Conservation (phyloP, 2,797 vertebrate species). For the Urocyon cinereoargenteus region DNA sequence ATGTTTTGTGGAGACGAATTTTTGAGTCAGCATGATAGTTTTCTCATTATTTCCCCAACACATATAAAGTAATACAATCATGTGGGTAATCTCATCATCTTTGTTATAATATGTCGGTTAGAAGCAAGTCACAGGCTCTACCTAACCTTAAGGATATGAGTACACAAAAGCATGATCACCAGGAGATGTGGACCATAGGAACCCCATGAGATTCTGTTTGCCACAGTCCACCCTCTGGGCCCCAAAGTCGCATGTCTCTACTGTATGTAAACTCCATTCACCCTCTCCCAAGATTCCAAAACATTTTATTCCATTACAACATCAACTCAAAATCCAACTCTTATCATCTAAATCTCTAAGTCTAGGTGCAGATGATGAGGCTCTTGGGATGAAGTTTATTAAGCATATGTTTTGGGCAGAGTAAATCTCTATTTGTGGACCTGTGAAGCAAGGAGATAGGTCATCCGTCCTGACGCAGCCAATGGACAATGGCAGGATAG, state of each 20-base stretch:
- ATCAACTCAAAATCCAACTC: background rate
- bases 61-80: background rate
- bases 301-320: background rate
- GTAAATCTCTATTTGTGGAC: background rate
- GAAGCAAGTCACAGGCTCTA: background rate
- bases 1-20: background rate
- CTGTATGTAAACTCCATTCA: background rate
- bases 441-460: background rate
- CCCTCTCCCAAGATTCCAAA: background rate
- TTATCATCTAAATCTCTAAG: background rate
- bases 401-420: background rate
- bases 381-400: background rate
- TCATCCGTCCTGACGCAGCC: background rate
- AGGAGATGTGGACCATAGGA: background rate
- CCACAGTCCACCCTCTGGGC: background rate
- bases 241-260: background rate
- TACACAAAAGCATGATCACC: background rate
- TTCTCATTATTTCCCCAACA: background rate
- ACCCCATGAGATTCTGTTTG: background rate
- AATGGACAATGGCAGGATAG: background rate
- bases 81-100: background rate
- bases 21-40: background rate
- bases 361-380: background rate
- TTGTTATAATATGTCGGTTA: background rate
- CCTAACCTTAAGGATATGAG: background rate